Conservation (phyloP, 30 jellyfish, hydroid and myxozoan species). For the Aurelia aurita region DNA sequence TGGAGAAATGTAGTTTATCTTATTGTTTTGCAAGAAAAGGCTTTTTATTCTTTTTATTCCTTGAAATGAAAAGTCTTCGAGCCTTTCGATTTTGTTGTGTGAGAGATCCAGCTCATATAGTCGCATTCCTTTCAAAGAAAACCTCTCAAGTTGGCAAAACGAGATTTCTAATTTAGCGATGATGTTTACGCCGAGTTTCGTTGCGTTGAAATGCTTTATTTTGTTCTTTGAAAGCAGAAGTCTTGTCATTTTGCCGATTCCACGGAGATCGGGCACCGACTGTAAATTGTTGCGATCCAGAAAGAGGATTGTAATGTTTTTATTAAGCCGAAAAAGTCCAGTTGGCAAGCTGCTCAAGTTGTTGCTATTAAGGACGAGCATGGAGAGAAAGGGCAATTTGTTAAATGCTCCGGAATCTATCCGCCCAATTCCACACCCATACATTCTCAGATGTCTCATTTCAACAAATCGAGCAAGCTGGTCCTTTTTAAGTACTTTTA, state of each 20-base stretch:
- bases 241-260: not conserved
- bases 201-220: not conserved
- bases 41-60: not conserved
- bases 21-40: slow-evolving; percentile 13
- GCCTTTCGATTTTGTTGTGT: slow-evolving; percentile 1
- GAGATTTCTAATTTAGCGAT: not conserved
- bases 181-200: not conserved
- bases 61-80: slow-evolving; percentile 12
- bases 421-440: not conserved
- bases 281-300: slow-evolving; percentile 15
- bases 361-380: not conserved
- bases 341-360: not conserved
- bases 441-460: not conserved
- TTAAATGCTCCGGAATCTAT: slow-evolving; percentile 28
- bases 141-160: not conserved
- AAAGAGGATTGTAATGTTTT: not conserved
- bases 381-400: not conserved
- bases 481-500: slow-evolving; percentile 1
- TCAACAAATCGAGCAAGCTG: not conserved
- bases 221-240: not conserved
- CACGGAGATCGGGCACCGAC: slow-evolving; percentile 5
- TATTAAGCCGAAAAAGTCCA: not conserved
- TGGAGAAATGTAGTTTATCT: slow-evolving; percentile 19
- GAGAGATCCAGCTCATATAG: not conserved
- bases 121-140: not conserved